Percentiles rank a stretch among this genome's conserved stretches.
phyloP scores from a whole-genome alignment of 92 coral and sea anemone genomes.

The Epizoanthus scotinus region DNA sequence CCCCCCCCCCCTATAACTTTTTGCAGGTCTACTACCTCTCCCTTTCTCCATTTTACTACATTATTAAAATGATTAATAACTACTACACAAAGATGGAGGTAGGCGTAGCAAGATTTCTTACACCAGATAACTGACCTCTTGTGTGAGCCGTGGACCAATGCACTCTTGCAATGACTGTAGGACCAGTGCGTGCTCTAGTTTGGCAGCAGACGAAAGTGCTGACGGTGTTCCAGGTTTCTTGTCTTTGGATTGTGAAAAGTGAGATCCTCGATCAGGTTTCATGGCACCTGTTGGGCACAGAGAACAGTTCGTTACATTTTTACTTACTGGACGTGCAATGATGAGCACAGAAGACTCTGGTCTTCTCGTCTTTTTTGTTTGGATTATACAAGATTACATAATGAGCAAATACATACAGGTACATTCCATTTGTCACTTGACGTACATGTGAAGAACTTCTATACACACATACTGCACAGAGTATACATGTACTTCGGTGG shows the following conservation, averaged over 20 bases:
- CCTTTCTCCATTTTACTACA: no score
- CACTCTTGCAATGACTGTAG: constrained; percentile 89
- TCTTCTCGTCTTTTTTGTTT: no score
- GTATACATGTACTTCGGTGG: no score
- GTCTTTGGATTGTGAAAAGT: constrained; percentile 77
- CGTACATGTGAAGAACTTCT: no score
- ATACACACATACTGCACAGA: no score
- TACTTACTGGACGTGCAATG: no score
- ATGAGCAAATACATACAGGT: no score
- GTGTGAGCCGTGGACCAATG: constrained; percentile 92
- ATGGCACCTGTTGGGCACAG: constrained; percentile 14
- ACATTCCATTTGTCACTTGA: no score
- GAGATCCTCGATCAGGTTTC: constrained; percentile 60
- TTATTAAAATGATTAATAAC: neutral
- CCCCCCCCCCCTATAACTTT: no score
- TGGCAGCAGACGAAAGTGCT: constrained; percentile 81
- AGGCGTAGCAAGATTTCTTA: neutral
- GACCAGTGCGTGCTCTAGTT: constrained; percentile 84
- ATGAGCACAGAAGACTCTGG: no score
- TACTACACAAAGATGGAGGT: neutral
- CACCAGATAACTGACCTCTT: constrained; percentile 63
- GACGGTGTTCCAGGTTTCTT: constrained; percentile 96
- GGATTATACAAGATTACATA: no score
- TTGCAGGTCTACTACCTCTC: no score
- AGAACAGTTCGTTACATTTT: neutral